Conservation (phyloP, 2,113 vertebrate genomes). For the Porphyrio hochstetteri region DNA sequence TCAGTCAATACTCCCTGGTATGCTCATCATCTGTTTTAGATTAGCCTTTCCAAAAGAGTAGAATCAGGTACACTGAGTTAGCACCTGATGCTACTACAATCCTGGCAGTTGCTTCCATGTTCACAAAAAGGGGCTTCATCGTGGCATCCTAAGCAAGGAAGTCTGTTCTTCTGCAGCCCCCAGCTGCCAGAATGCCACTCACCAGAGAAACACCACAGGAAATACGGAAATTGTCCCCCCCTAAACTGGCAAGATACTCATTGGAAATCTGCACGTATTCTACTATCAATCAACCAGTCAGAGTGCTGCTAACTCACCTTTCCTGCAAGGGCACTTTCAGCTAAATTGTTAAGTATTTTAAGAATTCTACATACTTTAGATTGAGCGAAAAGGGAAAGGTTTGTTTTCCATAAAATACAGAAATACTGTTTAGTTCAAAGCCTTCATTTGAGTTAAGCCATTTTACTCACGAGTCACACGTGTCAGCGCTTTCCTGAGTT, state of each 20-base stretch:
- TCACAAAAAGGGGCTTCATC: background rate
- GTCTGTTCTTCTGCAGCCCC: background rate
- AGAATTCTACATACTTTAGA: background rate
- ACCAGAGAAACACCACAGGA: background rate
- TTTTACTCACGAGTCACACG: background rate
- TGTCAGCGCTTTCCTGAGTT: background rate
- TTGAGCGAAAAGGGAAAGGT: background rate
- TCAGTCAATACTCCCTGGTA: background rate
- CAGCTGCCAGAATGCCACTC: background rate
- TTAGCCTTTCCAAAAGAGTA: background rate
- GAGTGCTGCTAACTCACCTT: background rate
- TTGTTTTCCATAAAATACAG: background rate
- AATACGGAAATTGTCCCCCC: background rate
- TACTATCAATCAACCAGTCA: background rate
- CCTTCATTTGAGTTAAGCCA: background rate
- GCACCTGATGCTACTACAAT: background rate
- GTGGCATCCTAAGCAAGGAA: background rate
- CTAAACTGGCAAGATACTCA: background rate
- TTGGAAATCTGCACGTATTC: background rate
- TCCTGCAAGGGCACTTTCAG: background rate
- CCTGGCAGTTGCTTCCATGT: accelerated
- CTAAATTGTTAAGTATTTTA: background rate
- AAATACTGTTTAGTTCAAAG: background rate
- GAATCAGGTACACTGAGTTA: background rate
- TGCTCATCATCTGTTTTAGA: background rate